phyloP scores from a whole-genome alignment of 2,888 invertebrate genomes.

The Orgyia antiqua region DNA sequence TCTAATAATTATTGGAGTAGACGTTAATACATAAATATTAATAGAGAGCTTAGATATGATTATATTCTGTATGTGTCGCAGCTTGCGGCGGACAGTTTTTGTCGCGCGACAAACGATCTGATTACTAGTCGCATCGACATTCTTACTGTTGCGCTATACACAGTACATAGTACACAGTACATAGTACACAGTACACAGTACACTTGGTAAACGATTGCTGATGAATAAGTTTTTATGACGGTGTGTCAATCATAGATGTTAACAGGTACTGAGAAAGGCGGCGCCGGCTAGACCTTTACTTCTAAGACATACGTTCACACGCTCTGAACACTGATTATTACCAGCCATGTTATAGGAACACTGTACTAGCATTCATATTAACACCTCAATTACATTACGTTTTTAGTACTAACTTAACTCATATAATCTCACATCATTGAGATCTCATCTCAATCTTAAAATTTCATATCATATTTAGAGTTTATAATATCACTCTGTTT shows the following conservation, averaged over 20 bases:
- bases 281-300: conserved; percentile 19
- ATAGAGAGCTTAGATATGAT: conserved; percentile 23
- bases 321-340: no score
- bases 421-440: no score
- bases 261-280: conserved; percentile 22
- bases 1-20: conserved; percentile 20
- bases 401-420: no score
- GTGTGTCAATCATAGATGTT: conserved; percentile 39
- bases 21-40: conserved; percentile 23
- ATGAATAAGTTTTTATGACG: conserved; percentile 40
- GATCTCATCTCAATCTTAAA: no score
- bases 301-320: no score
- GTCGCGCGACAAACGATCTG: conserved; percentile 29
- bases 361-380: no score
- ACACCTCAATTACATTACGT: no score
- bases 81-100: conserved; percentile 27
- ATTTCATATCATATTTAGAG: no score
- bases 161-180: conserved; percentile 6
- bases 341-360: no score
- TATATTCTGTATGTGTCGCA: conserved; percentile 24
- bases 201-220: conserved; percentile 21
- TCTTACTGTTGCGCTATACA: conserved; percentile 22
- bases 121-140: conserved; percentile 30
- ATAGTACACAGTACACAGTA: conserved; percentile 10
- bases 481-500: no score